Evolutionary conservation across 1,140 invertebrate species (phyloP).

Genomic region (Eurosta solidaginis): DNA sequence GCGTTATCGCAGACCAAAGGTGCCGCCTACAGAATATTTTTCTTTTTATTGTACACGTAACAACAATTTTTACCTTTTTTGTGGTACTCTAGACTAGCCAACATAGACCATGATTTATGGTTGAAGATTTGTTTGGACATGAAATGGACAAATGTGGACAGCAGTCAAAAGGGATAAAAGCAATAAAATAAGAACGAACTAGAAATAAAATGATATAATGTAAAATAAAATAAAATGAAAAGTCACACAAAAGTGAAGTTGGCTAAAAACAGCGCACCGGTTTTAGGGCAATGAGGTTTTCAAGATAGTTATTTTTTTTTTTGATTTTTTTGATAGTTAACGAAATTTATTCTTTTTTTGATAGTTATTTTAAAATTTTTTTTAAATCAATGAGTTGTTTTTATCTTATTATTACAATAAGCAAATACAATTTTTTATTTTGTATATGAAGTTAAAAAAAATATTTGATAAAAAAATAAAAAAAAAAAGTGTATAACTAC

Average conservation of each 20-base stretch:
- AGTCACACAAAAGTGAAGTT: not conserved
- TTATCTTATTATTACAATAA: no score
- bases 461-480: no score
- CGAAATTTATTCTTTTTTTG: no score
- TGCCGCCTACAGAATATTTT: not conserved
- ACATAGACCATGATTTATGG: conserved; percentile 12
- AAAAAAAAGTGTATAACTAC: no score
- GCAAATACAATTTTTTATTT: no score
- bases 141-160: conserved; percentile 17
- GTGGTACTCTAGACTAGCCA: not conserved
- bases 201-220: not conserved
- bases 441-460: no score
- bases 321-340: no score
- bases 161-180: not conserved
- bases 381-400: no score
- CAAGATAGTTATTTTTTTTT: no score
- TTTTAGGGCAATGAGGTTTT: no score
- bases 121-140: conserved; percentile 1
- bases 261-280: not conserved
- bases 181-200: not conserved
- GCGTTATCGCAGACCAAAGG: not conserved
- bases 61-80: not conserved
- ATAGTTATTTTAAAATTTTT: no score
- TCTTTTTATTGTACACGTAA: not conserved
- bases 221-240: not conserved